Percentiles rank a stretch among this genome's conserved stretches.
Conservation (phyloP, 2,888 invertebrate species). For the Leucoma salicis region DNA sequence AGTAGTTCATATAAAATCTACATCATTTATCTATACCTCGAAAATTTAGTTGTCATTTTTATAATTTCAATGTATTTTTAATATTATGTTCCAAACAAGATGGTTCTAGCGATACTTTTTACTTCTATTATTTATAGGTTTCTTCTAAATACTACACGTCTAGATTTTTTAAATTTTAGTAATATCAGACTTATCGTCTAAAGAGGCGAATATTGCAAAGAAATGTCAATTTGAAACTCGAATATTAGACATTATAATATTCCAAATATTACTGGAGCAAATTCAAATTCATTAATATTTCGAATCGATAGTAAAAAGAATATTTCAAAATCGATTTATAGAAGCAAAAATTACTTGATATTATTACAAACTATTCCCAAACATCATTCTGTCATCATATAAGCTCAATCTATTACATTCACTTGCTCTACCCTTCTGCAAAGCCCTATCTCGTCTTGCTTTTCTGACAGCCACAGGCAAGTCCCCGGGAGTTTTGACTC, state of each 20-base stretch:
- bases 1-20: too few species aligned
- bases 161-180: conserved; percentile 4
- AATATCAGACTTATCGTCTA: conserved; percentile 11
- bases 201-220: conserved; percentile 5
- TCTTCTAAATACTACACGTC: too few species aligned
- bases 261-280: not conserved
- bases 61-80: too few species aligned
- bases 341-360: conserved; percentile 5
- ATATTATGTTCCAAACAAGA: too few species aligned
- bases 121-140: too few species aligned
- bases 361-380: conserved; percentile 73
- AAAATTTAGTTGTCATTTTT: too few species aligned
- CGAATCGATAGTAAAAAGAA: not conserved
- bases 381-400: conserved; percentile 95
- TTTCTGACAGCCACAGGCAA: conserved; percentile 89
- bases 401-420: conserved; percentile 89
- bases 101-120: too few species aligned
- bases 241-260: not conserved
- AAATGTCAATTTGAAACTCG: conserved; percentile 7
- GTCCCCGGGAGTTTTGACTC: conserved; percentile 92
- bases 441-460: conserved; percentile 84
- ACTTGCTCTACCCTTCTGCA: conserved; percentile 66
- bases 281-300: not conserved
- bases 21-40: too few species aligned
- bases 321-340: conserved; percentile 3